Base-by-base conservation (phyloP, 2,888 invertebrate species). In the Heliconius aoede region DNA sequence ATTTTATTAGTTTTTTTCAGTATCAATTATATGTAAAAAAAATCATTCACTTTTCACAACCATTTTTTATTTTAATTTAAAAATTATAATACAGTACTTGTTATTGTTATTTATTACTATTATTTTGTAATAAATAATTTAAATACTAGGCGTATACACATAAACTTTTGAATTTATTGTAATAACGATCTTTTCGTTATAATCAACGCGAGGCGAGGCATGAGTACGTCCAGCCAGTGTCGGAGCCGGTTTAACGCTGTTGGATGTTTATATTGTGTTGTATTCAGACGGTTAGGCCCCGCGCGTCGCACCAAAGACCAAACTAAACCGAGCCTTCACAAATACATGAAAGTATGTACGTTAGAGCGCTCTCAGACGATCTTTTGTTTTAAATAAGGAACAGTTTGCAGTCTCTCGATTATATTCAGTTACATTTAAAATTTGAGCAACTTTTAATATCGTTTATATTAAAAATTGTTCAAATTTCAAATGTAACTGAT, bases 191-290 rank as follows among this genome's bases (percentile, higher is more conserved):
- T 92, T 93, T 92, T 92, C 94, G 93, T 85, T 85, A 85, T 79
- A 77, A 77, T 77, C 73, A 79, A 76, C 77, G 76, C 71, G 30
- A 74, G 73, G 68, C 77, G 71, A 85, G 85, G 85, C 87, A 60
- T 69, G n/a, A 30, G 55, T 69, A 89, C 94, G 93, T 91, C 91
- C 86, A 86, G 85, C 88, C 90, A 83, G 89, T 82, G 86, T 85
- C 87, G 85, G 89, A 93, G 94, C 93, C 93, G 92, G 93, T 91
- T 90, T 82, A 81, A 83, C 87, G 91, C 89, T 91, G 91, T 82
- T 83, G 87, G 83, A 88, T 91, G 91, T 82, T 83, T 87, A 83
- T 88, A 89, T 91, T 93, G 55, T 88, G 89, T 92, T 93, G 91
- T 92, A 91, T 93, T 93, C 92, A 90, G 87, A 88, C 46, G 46